phyloP scores from a whole-genome alignment of 2,113 vertebrate genomes.

The Octodon degus region DNA sequence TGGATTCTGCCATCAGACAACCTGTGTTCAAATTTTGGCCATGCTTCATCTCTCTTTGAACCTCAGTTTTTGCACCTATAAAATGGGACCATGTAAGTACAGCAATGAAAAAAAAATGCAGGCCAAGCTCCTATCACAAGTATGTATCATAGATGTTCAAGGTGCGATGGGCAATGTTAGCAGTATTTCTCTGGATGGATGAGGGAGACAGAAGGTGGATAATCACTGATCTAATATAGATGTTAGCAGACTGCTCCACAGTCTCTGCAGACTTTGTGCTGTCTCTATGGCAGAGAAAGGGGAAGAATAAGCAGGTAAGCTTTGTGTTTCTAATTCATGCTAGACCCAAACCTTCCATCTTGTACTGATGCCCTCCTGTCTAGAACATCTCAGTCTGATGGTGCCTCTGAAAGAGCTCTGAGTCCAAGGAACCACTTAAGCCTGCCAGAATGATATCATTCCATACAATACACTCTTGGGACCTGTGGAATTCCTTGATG shows the following conservation, averaged over 20 bases:
- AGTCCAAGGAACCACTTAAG: slow-evolving; percentile 43
- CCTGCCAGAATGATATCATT: slow-evolving; percentile 31
- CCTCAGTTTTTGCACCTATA: background rate
- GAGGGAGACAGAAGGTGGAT: background rate
- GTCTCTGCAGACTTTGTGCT: background rate
- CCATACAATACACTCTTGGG: background rate
- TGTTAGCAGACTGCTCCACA: background rate
- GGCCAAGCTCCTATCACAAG: background rate
- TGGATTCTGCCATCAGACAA: background rate
- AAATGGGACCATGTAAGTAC: background rate
- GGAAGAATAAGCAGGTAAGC: background rate
- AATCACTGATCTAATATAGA: background rate
- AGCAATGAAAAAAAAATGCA: slow-evolving; percentile 7
- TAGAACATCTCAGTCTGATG: background rate
- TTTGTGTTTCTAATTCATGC: background rate
- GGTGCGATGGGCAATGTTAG: background rate
- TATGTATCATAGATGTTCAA: background rate
- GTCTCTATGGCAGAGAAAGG: background rate
- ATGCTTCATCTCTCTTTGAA: background rate
- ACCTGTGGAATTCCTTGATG: slow-evolving; percentile 45
- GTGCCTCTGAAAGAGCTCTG: slow-evolving; percentile 22
- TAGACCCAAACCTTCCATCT: background rate
- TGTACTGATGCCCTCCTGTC: background rate
- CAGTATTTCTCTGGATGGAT: background rate
- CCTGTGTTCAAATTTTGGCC: background rate